Percentiles rank a stretch among this genome's conserved stretches.
Conservation (phyloP, 2,888 invertebrate species). For the Eristalis arbustorum region DNA sequence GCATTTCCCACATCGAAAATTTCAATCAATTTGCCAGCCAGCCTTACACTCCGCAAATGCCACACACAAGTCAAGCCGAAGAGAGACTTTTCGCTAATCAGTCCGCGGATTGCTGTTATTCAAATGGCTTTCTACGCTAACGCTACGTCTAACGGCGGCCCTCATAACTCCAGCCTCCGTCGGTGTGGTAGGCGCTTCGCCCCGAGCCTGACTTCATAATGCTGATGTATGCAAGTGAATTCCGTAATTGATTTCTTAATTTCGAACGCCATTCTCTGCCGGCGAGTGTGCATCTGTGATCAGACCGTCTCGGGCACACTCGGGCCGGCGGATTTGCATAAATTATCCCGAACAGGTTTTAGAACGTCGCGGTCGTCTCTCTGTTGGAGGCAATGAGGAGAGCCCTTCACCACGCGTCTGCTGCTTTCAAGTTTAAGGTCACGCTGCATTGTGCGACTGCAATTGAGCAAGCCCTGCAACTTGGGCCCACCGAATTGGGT, state of each 20-base stretch:
- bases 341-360: background rate
- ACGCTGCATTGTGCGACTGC: background rate
- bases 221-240: background rate
- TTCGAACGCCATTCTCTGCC: background rate
- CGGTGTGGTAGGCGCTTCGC: background rate
- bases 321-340: background rate
- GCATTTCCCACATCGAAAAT: too few species aligned
- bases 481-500: background rate
- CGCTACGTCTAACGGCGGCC: background rate
- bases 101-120: background rate
- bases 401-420: background rate
- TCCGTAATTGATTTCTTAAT: background rate
- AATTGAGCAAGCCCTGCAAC: background rate
- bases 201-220: background rate
- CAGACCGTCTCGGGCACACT: too few species aligned
- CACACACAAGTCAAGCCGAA: background rate
- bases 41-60: background rate
- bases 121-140: background rate
- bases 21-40: too few species aligned
- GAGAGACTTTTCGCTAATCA: background rate
- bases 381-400: background rate
- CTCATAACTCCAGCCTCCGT: background rate
- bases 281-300: background rate
- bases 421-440: background rate
- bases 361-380: background rate